Base-by-base conservation (phyloP, 2,113 vertebrate genomes). In the Scatophagus argus region DNA sequence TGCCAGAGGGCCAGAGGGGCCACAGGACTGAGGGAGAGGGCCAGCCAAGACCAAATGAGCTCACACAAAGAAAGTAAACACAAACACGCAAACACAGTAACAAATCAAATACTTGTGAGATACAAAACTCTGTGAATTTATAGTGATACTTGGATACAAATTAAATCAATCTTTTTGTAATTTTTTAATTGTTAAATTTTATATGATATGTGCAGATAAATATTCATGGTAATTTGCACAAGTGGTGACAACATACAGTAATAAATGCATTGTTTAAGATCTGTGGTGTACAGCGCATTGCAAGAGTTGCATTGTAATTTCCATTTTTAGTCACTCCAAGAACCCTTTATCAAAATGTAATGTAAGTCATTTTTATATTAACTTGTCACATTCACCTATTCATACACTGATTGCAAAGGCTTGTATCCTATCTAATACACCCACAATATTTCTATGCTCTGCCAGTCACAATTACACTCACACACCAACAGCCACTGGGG, bases 1-100 rank as follows among this genome's bases (percentile, higher is more conserved):
- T 92, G 93, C 93, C 93, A 94, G 87, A 87, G 88, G 88, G 89
- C 83, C 91, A 84, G 66, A 74, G 85, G 88, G 89, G 89, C 89
- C 85, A 87, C 34, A 6, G 85, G 88, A 81, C 81, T 64, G 32
- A 79, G 88, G 77, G 88, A 91, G 56, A 64, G 71, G 80, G 83
- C 79, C 85, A 91, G 89, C 89, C 73, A 85, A 79, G 59, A 87
- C 77, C 80, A 71, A 82, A 29, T 86, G 62, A 86, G 74, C 60
- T 76, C 78, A 66, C 60, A 74, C 54, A 60, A 16, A 31, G 19
- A 23, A n/a, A 54, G 6, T 4, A 1, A 29, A 56, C 14, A 60
- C 1, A 67, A 17, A 74, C 69, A 68, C 44, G 77, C 56, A 73
- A 21, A 65, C 36, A 65, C 10, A 81, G 4, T 43, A 60, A 58